A percentile compares a stretch with the other conserved stretches of the same genome.
Conservation (phyloP, 1,140 invertebrate species). For the Drosophila ohnishii region DNA sequence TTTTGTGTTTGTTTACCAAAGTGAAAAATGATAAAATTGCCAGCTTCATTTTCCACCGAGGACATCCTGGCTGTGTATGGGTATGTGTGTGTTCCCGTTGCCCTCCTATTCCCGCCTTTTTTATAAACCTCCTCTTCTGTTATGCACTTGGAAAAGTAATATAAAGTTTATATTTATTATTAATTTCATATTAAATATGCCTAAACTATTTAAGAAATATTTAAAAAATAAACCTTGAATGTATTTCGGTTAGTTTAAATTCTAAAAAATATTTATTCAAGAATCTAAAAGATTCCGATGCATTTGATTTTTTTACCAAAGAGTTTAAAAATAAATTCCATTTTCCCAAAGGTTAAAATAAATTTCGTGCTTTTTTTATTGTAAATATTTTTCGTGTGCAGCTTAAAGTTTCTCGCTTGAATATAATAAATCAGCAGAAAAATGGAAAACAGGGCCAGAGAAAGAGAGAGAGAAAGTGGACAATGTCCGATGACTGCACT, state of each 20-base stretch:
- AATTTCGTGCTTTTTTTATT: neutral
- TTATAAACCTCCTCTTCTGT: neutral
- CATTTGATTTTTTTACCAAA: neutral
- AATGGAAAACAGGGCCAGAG: constrained; percentile 2
- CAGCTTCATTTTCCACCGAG: constrained; percentile 55
- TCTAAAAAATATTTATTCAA: neutral
- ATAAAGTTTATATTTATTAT: too few species aligned
- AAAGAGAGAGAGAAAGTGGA: constrained; percentile 1
- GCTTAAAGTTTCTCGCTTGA: constrained; percentile 26
- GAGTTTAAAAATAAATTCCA: neutral
- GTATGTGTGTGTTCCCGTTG: constrained; percentile 16
- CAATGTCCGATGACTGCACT: constrained; percentile 38
- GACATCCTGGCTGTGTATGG: constrained; percentile 35
- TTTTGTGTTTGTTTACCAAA: constrained; percentile 75
- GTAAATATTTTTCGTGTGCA: constrained; percentile 6
- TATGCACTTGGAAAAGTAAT: neutral
- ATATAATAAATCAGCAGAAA: constrained; percentile 31
- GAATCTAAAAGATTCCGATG: neutral
- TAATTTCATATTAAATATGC: neutral
- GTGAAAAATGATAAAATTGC: constrained; percentile 77
- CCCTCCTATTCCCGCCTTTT: neutral
- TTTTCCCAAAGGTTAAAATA: neutral
- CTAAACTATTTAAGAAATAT: neutral
- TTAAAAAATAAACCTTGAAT: neutral
- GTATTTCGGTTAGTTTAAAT: neutral